These are phyloP conservation scores for Bungarus multicinctus DNA, from an alignment of 2,113 vertebrate genomes.

Conservation along the genomic window DNA sequence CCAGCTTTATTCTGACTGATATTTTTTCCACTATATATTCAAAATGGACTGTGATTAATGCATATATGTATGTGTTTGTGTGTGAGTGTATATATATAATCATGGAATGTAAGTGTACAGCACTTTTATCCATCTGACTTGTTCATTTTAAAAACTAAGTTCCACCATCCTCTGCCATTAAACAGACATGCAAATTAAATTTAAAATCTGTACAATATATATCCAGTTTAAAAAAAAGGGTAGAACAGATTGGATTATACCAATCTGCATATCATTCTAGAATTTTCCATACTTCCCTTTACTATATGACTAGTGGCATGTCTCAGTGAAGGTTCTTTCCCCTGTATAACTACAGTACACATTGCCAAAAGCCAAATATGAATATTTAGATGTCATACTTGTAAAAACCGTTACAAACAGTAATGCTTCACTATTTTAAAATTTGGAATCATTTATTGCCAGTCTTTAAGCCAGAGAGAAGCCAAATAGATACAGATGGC, in stretches of 20 bases:
- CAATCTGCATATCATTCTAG: background rate
- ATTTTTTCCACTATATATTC: no score
- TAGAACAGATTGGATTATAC: background rate
- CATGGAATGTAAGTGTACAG: background rate
- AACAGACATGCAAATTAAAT: background rate
- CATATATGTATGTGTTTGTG: no score
- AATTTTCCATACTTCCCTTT: background rate
- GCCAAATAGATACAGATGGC: background rate
- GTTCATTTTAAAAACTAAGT: background rate
- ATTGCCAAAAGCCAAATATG: background rate
- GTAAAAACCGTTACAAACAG: background rate
- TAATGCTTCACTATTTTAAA: background rate
- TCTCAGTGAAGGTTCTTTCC: background rate
- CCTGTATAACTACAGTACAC: background rate
- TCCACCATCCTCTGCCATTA: background rate
- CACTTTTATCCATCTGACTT: background rate
- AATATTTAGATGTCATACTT: background rate
- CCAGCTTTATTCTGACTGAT: no score
- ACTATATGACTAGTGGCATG: background rate
- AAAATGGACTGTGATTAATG: no score
- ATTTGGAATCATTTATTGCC: background rate
- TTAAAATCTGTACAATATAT: background rate
- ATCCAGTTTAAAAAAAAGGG: background rate
- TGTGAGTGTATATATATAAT: background rate
- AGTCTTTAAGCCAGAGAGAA: background rate